Percentiles rank a stretch among this genome's conserved stretches.
Evolutionary conservation across 2,113 vertebrate species (phyloP).

Genomic region (Choloepus hoffmanni): DNA sequence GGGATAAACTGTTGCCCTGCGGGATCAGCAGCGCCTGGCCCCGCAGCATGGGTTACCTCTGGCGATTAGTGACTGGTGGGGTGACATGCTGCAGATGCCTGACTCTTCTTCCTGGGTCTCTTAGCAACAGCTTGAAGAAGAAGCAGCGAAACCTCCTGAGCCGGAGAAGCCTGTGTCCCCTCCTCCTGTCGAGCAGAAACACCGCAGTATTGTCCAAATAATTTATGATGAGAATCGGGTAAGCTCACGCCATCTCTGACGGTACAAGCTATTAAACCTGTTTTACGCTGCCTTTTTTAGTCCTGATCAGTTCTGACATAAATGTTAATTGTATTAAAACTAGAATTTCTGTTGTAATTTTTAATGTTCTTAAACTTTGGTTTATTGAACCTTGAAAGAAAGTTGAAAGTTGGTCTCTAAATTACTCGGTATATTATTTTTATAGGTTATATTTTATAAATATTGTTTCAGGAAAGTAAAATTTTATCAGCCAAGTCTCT

Average conservation of each 20-base stretch:
- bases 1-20: background rate
- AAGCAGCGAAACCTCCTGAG: conserved; percentile 98
- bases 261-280: background rate
- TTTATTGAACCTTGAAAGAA: background rate
- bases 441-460: background rate
- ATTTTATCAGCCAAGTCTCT: conserved; percentile 26
- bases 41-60: conserved; percentile 75
- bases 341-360: conserved; percentile 16
- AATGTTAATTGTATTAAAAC: conserved; percentile 24
- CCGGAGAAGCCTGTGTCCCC: conserved; percentile 97
- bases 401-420: conserved; percentile 21
- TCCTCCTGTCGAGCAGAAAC: conserved; percentile 98
- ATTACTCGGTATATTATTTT: conserved; percentile 44
- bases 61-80: conserved; percentile 79
- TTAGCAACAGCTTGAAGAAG: conserved; percentile 99
- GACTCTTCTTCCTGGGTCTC: conserved; percentile 87
- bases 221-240: conserved; percentile 99
- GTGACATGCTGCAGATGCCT: conserved; percentile 75
- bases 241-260: conserved; percentile 63
- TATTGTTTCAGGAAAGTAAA: conserved; percentile 17
- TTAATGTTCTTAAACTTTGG: conserved; percentile 46
- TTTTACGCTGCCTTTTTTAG: background rate
- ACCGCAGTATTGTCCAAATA: conserved; percentile 99
- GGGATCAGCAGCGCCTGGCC: conserved; percentile 63
- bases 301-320: background rate